Conservation (phyloP, 2,797 vertebrate genomes). For the Tragelaphus oryx region DNA sequence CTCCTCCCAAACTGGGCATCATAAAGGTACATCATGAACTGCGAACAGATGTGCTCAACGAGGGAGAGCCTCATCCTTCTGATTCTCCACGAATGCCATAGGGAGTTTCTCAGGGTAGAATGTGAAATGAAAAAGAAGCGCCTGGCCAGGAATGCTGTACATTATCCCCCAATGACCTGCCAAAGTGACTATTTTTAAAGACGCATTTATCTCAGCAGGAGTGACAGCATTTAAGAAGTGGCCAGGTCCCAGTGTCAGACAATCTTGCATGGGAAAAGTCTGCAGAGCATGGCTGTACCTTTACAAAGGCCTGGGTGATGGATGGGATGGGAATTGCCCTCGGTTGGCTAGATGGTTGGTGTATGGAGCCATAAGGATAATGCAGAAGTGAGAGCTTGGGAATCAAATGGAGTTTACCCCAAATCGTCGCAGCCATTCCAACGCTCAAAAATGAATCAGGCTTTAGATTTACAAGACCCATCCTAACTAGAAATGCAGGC, state of each 20-base stretch:
- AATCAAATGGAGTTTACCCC: background rate
- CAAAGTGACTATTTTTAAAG: background rate
- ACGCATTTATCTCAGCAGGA: slow-evolving; percentile 50
- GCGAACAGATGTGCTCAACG: background rate
- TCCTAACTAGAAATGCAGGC: slow-evolving; percentile 8
- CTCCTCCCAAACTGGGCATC: background rate
- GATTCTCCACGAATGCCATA: rapidly evolving
- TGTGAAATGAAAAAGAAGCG: background rate
- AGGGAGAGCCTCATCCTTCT: background rate
- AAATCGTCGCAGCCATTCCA: background rate
- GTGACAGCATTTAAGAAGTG: slow-evolving; percentile 17
- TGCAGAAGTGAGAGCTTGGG: slow-evolving; percentile 35
- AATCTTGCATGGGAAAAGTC: background rate
- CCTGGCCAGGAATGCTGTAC: background rate
- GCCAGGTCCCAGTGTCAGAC: background rate
- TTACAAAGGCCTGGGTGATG: slow-evolving; percentile 8
- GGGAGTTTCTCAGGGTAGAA: background rate
- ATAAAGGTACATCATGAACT: background rate
- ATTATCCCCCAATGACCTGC: background rate
- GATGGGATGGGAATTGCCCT: background rate
- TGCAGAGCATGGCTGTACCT: slow-evolving; percentile 19
- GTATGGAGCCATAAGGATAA: slow-evolving; percentile 21
- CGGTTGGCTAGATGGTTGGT: slow-evolving; percentile 34
- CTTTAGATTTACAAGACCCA: slow-evolving; percentile 44
- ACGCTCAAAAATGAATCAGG: slow-evolving; percentile 34